These are phyloP conservation scores for Muraenolepis orangiensis DNA, from an alignment of 2,797 vertebrate genomes.

Conservation along the genomic window DNA sequence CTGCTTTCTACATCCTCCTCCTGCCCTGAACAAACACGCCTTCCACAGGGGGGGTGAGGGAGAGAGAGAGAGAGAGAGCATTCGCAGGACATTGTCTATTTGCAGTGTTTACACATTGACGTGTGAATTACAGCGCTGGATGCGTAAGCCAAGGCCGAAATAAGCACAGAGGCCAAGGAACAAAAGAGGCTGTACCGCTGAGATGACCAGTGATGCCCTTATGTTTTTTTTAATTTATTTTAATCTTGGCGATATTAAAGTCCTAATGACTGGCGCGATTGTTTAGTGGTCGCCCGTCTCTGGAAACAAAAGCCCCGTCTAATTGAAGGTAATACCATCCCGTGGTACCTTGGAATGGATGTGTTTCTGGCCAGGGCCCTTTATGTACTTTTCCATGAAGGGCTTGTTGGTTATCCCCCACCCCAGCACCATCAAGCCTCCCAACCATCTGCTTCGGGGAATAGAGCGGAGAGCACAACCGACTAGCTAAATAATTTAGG, in stretches of 20 bases:
- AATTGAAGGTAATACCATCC: slow-evolving; percentile 70
- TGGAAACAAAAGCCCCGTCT: slow-evolving; percentile 65
- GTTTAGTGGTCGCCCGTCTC: slow-evolving; percentile 42
- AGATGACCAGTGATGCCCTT: slow-evolving; percentile 36
- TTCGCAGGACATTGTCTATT: slow-evolving; percentile 35
- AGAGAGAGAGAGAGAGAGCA: no score
- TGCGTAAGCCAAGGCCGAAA: slow-evolving; percentile 17
- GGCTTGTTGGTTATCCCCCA: slow-evolving; percentile 39
- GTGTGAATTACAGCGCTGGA: slow-evolving; percentile 28
- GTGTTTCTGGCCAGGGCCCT: slow-evolving; percentile 51
- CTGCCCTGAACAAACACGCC: slow-evolving; percentile 52
- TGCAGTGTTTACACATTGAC: slow-evolving; percentile 28
- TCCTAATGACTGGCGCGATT: slow-evolving; percentile 23
- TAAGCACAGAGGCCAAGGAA: slow-evolving; percentile 37
- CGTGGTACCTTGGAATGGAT: slow-evolving; percentile 54
- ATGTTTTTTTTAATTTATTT: no score
- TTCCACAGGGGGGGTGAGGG: no score
- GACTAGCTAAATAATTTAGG: slow-evolving; percentile 68
- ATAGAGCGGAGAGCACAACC: slow-evolving; percentile 41
- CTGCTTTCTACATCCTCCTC: slow-evolving; percentile 39
- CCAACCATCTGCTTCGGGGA: slow-evolving; percentile 57
- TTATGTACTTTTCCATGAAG: slow-evolving; percentile 61
- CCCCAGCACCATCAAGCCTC: background rate
- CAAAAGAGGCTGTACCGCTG: slow-evolving; percentile 34
- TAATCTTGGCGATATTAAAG: slow-evolving; percentile 35